Evolutionary conservation across 2,888 invertebrate genomes (phyloP).

Genomic region (Boloria euphrosyne): DNA sequence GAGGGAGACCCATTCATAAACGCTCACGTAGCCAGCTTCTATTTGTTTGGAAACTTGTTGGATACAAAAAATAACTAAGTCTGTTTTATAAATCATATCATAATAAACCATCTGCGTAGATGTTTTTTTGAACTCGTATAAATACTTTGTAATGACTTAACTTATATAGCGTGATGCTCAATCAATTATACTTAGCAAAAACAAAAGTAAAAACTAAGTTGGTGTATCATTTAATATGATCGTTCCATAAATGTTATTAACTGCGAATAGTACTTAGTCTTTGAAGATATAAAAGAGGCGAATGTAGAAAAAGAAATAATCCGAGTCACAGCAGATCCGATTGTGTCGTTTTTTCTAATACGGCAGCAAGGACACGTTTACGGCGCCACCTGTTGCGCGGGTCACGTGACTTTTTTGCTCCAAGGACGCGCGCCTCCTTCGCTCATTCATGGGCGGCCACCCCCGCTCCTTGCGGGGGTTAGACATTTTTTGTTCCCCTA

Average conservation of each 20-base stretch:
- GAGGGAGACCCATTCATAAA: conserved; percentile 78
- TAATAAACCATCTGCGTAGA: not conserved
- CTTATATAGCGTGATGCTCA: conserved; percentile 1
- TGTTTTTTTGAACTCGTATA: conserved; percentile 2
- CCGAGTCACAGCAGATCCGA: conserved; percentile 37
- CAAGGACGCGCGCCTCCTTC: conserved; percentile 81
- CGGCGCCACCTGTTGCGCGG: conserved; percentile 79
- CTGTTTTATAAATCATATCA: conserved; percentile 8
- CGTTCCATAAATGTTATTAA: not conserved
- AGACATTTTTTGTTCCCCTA: conserved; percentile 79
- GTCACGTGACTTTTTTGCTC: conserved; percentile 82
- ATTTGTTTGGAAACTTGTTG: conserved; percentile 70
- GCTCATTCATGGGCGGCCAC: conserved; percentile 79
- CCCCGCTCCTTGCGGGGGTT: conserved; percentile 75
- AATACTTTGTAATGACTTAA: conserved; percentile 2
- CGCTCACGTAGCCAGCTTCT: conserved; percentile 57
- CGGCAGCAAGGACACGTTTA: conserved; percentile 74
- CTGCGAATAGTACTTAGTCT: conserved; percentile 10
- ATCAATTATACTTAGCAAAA: conserved; percentile 1
- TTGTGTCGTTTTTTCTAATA: conserved; percentile 63
- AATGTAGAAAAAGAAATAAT: conserved; percentile 26
- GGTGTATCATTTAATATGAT: not conserved
- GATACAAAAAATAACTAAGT: conserved; percentile 43
- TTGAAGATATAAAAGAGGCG: conserved; percentile 21
- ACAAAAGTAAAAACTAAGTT: not conserved